These are phyloP conservation scores for Drosophila pachea DNA, from an alignment of 1,140 invertebrate genomes.

Conservation along the genomic window DNA sequence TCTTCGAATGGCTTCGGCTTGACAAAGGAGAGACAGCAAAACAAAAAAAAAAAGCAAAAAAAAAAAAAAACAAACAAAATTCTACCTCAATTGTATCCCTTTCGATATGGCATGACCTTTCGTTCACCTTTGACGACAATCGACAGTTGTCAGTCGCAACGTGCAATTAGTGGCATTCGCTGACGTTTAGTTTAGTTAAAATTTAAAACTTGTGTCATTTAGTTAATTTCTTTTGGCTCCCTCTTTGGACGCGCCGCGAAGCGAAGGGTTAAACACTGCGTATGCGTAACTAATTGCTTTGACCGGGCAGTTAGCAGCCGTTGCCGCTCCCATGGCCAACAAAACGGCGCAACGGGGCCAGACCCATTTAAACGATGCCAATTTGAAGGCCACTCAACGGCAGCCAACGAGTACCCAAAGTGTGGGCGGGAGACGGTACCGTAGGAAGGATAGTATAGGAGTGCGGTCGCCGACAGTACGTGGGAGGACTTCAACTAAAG, in stretches of 20 bases:
- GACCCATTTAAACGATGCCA: constrained; percentile 50
- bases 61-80: no score
- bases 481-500: constrained; percentile 9
- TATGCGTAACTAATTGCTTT: constrained; percentile 58
- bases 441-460: no score
- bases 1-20: no score
- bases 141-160: constrained; percentile 4
- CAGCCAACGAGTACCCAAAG: constrained; percentile 13
- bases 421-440: neutral
- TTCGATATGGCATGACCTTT: neutral
- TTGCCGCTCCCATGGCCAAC: constrained; percentile 13
- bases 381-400: constrained; percentile 52
- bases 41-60: no score
- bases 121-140: neutral
- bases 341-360: constrained; percentile 7
- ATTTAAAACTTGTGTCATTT: constrained; percentile 28
- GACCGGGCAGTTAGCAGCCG: constrained; percentile 35
- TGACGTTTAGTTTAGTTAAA: constrained; percentile 32
- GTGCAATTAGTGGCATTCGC: constrained; percentile 29
- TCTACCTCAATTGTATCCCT: neutral
- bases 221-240: constrained; percentile 32
- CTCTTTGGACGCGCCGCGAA: constrained; percentile 17
- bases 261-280: constrained; percentile 36
- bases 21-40: no score
- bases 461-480: no score